A percentile compares a stretch with the other conserved stretches of the same genome.
These are phyloP conservation scores for Myodes glareolus DNA, from an alignment of 2,113 vertebrate species.

Conservation along the genomic window DNA sequence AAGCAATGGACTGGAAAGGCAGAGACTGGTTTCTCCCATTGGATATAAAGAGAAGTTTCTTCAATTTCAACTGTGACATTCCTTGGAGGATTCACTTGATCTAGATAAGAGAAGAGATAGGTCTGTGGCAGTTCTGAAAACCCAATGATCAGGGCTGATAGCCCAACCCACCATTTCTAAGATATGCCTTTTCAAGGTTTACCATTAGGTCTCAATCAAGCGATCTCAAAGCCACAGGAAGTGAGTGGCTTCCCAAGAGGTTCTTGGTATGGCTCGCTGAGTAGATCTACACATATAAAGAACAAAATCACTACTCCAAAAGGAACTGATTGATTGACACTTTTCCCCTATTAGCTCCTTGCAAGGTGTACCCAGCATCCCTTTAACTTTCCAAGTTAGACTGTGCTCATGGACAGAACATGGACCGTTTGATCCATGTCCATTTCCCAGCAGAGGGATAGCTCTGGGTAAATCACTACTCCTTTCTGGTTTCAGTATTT, in stretches of 20 bases:
- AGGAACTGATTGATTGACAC: neutral
- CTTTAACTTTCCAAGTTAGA: neutral
- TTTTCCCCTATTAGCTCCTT: neutral
- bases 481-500: neutral
- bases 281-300: neutral
- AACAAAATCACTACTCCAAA: neutral
- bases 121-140: neutral
- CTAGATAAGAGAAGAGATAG: slow-evolving; percentile 71
- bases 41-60: slow-evolving; percentile 70
- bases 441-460: neutral
- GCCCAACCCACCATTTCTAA: neutral
- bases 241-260: neutral
- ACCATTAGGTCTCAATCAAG: neutral
- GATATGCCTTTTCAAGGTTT: neutral
- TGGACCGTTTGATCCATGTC: neutral
- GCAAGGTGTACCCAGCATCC: neutral
- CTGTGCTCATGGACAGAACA: too few species aligned
- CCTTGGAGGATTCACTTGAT: slow-evolving; percentile 82
- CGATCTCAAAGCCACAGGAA: neutral
- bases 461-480: neutral
- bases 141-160: neutral
- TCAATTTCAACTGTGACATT: slow-evolving; percentile 78
- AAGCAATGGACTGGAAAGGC: slow-evolving; percentile 78
- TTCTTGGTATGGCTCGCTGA: neutral
- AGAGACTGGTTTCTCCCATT: slow-evolving; percentile 84